Evolutionary conservation across 1,140 invertebrate genomes (phyloP).

Genomic region (Halictus rubicundus): DNA sequence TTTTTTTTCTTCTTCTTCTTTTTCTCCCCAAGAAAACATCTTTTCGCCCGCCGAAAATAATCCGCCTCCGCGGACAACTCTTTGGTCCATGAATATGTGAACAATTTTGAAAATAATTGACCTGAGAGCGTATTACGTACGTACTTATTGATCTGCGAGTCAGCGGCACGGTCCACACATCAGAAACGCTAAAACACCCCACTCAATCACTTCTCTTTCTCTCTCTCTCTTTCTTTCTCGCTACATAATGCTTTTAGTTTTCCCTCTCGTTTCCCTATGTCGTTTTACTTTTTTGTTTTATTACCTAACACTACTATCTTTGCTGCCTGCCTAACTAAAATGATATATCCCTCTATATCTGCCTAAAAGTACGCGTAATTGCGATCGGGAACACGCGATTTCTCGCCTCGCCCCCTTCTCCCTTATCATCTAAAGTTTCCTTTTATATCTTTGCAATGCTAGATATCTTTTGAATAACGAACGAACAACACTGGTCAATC

Average conservation of each 20-base stretch:
- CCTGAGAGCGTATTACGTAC: conserved; percentile 41
- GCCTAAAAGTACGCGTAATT: conserved; percentile 54
- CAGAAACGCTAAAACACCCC: conserved; percentile 13
- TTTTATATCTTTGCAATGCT: conserved; percentile 63
- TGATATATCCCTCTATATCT: conserved; percentile 50
- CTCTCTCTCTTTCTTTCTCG: neutral
- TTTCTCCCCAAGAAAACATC: neutral
- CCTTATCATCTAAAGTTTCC: conserved; percentile 50
- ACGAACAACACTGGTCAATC: conserved; percentile 70
- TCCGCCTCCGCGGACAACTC: conserved; percentile 44
- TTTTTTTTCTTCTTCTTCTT: neutral
- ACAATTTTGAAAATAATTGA: conserved; percentile 62
- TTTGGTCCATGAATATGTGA: conserved; percentile 61
- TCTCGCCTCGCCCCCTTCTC: conserved; percentile 9
- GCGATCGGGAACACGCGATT: conserved; percentile 14
- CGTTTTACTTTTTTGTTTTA: neutral
- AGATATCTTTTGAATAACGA: conserved; percentile 70
- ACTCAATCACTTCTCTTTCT: neutral
- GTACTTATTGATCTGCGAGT: conserved; percentile 24
- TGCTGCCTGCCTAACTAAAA: conserved; percentile 60
- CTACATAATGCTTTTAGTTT: neutral
- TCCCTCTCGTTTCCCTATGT: neutral
- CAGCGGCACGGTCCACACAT: conserved; percentile 56
- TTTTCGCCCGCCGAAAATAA: conserved; percentile 37
- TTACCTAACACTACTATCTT: conserved; percentile 51